Conservation (phyloP, 64 coral and sea anemone genomes). For the Hydrozoanthus tunicans region DNA sequence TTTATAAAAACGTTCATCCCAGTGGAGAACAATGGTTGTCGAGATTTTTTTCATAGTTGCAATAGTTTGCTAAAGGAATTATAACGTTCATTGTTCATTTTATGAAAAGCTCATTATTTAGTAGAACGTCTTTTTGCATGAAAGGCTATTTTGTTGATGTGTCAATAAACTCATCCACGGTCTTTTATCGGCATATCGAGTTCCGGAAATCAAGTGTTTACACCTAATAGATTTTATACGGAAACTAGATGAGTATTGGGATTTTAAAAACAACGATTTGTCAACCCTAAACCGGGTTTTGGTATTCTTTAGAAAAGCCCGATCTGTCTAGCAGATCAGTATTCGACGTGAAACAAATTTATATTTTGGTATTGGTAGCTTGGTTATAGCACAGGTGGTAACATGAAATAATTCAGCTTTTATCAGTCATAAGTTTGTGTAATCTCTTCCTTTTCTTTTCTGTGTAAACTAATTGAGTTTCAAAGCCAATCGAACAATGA, state of each 20-base stretch:
- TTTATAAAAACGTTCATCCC: background rate
- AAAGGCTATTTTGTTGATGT: constrained; percentile 35
- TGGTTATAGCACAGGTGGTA: background rate
- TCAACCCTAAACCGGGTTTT: background rate
- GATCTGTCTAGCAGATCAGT: background rate
- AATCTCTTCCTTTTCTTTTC: constrained; percentile 41
- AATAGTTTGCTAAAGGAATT: constrained; percentile 61
- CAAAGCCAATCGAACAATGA: constrained; percentile 30
- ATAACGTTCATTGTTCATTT: constrained; percentile 37
- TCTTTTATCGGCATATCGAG: constrained; percentile 45
- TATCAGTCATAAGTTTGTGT: constrained; percentile 8
- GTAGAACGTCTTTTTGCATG: constrained; percentile 38
- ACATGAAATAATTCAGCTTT: constrained; percentile 2
- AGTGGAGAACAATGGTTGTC: background rate
- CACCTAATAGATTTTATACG: constrained; percentile 35
- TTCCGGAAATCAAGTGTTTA: constrained; percentile 66
- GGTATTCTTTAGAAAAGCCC: background rate
- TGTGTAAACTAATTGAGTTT: constrained; percentile 55
- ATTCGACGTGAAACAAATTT: background rate
- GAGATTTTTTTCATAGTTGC: constrained; percentile 54
- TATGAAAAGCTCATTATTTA: constrained; percentile 33
- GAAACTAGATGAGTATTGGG: constrained; percentile 30
- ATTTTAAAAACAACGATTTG: constrained; percentile 32
- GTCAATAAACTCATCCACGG: constrained; percentile 54
- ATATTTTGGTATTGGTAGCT: background rate